phyloP scores from a whole-genome alignment of 2,888 invertebrate genomes.

The Cheilosia vulpina region DNA sequence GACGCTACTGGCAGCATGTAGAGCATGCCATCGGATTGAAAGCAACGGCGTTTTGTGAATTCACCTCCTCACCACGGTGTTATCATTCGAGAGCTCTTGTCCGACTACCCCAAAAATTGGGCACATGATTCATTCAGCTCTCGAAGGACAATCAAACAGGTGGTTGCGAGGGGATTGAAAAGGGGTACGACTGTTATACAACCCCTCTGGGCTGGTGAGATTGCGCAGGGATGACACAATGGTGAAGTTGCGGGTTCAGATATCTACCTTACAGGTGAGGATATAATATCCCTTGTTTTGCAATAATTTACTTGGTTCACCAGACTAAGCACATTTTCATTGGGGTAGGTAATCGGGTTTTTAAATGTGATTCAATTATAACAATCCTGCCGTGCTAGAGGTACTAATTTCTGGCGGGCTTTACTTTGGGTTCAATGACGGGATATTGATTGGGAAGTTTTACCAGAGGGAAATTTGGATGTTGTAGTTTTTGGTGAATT shows the following conservation, averaged over 20 bases:
- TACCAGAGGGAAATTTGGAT: conserved; percentile 16
- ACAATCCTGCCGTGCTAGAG: not conserved
- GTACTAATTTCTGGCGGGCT: conserved; percentile 2
- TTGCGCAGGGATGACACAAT: conserved; percentile 1
- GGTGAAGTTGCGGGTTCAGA: not conserved
- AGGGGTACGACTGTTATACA: conserved; percentile 65
- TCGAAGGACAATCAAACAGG: conserved; percentile 30
- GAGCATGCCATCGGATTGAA: conserved; percentile 17
- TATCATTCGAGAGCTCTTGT: conserved; percentile 47
- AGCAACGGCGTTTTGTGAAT: conserved; percentile 46
- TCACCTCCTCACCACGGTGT: conserved; percentile 60
- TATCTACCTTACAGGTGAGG: conserved; percentile 32
- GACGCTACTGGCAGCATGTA: conserved; percentile 44
- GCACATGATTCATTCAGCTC: conserved; percentile 44
- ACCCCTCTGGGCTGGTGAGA: conserved; percentile 47
- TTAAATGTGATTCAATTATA: not conserved
- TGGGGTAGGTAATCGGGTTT: conserved; percentile 38
- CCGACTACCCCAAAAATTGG: not conserved
- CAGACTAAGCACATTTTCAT: conserved; percentile 27
- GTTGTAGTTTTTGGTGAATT: conserved; percentile 13
- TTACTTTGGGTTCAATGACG: conserved; percentile 22
- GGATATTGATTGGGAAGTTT: conserved; percentile 16
- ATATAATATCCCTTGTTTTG: conserved; percentile 28
- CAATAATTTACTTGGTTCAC: conserved; percentile 20
- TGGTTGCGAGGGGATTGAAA: conserved; percentile 42